phyloP scores from a whole-genome alignment of 1,140 invertebrate genomes.

The Drosophila aff. region DNA sequence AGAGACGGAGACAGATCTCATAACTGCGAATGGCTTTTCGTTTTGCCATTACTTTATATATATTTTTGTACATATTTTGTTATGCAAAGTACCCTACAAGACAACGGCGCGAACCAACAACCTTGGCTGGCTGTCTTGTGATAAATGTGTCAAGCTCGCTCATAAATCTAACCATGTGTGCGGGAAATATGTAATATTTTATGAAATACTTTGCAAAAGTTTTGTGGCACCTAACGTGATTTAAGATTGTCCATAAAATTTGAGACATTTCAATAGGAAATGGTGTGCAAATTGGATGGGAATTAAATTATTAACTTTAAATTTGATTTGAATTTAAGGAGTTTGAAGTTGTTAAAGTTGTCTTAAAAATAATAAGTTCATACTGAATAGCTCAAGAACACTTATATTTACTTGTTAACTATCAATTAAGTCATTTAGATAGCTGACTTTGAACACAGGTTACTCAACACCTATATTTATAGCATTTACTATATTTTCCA shows the following conservation, averaged over 20 bases:
- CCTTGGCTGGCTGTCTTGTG: slow-evolving; percentile 28
- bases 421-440: slow-evolving; percentile 1
- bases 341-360: background rate
- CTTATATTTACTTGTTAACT: background rate
- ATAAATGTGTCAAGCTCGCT: slow-evolving; percentile 45
- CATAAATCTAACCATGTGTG: slow-evolving; percentile 38
- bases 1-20: slow-evolving; percentile 39
- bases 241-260: background rate
- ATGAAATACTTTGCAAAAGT: slow-evolving; percentile 25
- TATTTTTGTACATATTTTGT: slow-evolving; percentile 21
- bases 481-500: background rate
- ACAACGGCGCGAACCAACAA: slow-evolving; percentile 19
- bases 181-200: slow-evolving; percentile 29
- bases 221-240: slow-evolving; percentile 16
- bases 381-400: background rate
- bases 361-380: background rate
- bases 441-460: slow-evolving; percentile 3
- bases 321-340: background rate
- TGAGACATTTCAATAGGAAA: background rate
- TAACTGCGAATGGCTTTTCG: slow-evolving; percentile 38
- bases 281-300: background rate
- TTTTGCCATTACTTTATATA: slow-evolving; percentile 17
- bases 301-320: background rate
- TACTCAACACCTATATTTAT: background rate
- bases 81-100: slow-evolving; percentile 44